Conservation (phyloP, 2,113 vertebrate species). For the Aleadryas rufinucha region DNA sequence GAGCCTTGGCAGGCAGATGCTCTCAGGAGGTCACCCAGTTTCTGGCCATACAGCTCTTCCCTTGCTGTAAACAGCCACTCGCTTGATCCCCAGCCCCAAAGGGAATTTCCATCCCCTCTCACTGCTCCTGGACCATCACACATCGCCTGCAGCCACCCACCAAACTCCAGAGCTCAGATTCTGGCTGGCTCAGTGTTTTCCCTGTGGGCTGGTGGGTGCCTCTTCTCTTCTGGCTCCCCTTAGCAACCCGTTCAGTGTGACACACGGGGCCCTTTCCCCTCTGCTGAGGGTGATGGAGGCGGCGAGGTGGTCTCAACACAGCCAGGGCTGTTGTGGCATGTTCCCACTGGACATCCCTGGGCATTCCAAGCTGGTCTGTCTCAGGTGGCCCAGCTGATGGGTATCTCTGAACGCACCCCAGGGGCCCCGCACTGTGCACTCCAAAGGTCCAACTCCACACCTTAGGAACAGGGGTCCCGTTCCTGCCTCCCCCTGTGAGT, state of each 20-base stretch:
- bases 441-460: background rate
- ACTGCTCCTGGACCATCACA: background rate
- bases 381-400: background rate
- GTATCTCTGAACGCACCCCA: background rate
- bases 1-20: background rate
- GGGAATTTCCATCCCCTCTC: background rate
- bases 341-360: background rate
- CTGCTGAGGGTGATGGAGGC: background rate
- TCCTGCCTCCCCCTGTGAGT: accelerated
- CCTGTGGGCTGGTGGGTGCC: background rate
- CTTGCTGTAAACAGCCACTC: background rate
- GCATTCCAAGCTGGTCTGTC: background rate
- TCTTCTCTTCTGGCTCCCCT: background rate
- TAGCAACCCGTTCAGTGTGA: background rate
- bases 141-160: background rate
- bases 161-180: background rate
- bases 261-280: background rate
- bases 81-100: background rate
- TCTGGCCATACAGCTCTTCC: background rate
- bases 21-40: background rate
- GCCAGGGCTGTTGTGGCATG: background rate
- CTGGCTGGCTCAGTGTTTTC: background rate
- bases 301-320: background rate
- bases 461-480: background rate
- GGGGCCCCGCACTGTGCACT: accelerated